Percentiles rank a stretch among this genome's conserved stretches.
phyloP scores from a whole-genome alignment of 2,797 vertebrate genomes.

The Margarornis squamiger region DNA sequence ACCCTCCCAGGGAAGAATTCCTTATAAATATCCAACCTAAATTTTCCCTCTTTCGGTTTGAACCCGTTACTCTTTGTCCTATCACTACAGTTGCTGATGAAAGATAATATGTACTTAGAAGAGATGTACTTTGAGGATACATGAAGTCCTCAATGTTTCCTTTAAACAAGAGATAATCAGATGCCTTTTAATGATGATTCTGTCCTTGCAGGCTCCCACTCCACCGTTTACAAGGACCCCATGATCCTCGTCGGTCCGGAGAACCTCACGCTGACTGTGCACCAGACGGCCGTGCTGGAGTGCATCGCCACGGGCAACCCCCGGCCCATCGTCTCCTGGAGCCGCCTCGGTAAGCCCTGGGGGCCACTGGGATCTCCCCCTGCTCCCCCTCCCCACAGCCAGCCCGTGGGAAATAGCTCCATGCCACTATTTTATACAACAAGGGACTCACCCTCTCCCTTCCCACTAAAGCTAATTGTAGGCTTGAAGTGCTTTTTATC shows the following conservation, averaged over 20 bases:
- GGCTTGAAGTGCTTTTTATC: constrained; percentile 37
- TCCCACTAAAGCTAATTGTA: constrained; percentile 10
- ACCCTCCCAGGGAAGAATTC: neutral
- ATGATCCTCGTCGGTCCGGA: constrained; percentile 95
- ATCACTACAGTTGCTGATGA: accelerated
- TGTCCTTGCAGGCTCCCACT: constrained; percentile 84
- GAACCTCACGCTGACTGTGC: constrained; percentile 97
- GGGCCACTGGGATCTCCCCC: neutral
- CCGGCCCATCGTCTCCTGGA: constrained; percentile 97
- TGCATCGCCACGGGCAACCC: constrained; percentile 97
- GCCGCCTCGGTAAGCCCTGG: constrained; percentile 90
- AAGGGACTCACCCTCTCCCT: neutral
- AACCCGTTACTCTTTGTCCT: neutral
- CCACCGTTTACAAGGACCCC: constrained; percentile 95
- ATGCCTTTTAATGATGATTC: neutral
- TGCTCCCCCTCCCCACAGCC: neutral
- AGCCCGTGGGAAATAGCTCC: neutral
- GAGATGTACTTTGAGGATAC: neutral
- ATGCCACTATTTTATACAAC: neutral
- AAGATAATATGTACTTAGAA: neutral
- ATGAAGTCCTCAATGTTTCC: neutral
- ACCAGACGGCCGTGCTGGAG: constrained; percentile 97
- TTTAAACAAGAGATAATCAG: neutral
- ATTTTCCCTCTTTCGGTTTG: neutral
- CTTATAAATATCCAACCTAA: neutral